Percentiles rank a stretch among this genome's conserved stretches.
These are phyloP conservation scores for Meloe dianella DNA, from an alignment of 2,888 invertebrate genomes.

Conservation along the genomic window DNA sequence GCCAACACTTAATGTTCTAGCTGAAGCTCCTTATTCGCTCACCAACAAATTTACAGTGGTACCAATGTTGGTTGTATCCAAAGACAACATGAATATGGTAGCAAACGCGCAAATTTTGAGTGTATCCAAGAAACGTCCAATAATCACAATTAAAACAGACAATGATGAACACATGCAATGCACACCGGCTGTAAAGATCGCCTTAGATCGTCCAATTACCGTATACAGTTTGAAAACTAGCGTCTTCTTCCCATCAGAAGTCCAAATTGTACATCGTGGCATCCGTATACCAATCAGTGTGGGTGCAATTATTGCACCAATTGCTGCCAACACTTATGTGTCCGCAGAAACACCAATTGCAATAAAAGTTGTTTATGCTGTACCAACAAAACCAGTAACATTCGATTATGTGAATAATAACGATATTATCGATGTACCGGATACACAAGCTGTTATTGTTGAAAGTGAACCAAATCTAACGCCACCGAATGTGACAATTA, in stretches of 20 bases:
- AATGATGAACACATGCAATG: constrained; percentile 52
- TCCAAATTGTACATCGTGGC: constrained; percentile 55
- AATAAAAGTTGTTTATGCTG: constrained; percentile 57
- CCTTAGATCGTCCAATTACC: constrained; percentile 55
- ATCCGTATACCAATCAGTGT: constrained; percentile 57
- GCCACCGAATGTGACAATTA: constrained; percentile 52
- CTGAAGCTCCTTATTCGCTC: constrained; percentile 52
- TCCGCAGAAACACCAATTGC: constrained; percentile 54
- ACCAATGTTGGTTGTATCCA: constrained; percentile 54
- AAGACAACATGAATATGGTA: constrained; percentile 53
- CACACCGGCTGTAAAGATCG: constrained; percentile 58
- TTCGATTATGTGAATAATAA: constrained; percentile 42
- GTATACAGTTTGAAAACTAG: constrained; percentile 54
- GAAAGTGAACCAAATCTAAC: constrained; percentile 43
- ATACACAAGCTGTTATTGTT: constrained; percentile 52
- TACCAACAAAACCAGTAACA: constrained; percentile 55
- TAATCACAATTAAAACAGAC: constrained; percentile 54
- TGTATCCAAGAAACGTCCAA: constrained; percentile 54
- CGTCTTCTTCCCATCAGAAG: constrained; percentile 58
- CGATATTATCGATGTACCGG: constrained; percentile 35
- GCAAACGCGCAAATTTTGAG: constrained; percentile 54
- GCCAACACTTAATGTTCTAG: constrained; percentile 52
- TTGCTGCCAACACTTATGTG: constrained; percentile 49
- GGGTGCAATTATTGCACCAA: constrained; percentile 59
- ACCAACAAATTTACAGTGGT: constrained; percentile 53